Conservation (phyloP, 2,113 vertebrate genomes). For the Narcine bancroftii region DNA sequence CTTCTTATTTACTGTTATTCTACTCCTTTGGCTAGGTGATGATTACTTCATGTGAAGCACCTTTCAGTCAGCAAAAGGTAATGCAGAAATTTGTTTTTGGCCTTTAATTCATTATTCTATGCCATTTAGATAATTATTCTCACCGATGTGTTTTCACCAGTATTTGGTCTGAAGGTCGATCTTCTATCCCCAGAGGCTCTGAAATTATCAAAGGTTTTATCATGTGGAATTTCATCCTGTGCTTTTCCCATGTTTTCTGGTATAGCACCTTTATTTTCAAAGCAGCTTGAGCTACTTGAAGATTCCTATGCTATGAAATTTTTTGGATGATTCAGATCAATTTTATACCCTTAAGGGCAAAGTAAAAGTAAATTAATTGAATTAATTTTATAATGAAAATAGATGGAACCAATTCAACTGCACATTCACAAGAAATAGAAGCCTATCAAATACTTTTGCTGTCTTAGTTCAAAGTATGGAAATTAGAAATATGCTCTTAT, state of each 20-base stretch:
- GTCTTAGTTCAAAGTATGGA: background rate
- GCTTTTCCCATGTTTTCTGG: background rate
- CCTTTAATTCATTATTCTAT: background rate
- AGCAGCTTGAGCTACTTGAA: background rate
- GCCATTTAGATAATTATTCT: background rate
- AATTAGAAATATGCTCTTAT: background rate
- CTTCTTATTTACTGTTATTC: background rate
- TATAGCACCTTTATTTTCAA: background rate
- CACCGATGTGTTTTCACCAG: background rate
- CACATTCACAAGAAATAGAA: background rate
- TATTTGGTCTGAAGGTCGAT: background rate
- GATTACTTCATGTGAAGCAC: background rate
- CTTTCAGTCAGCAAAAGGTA: background rate
- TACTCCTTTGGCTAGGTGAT: background rate
- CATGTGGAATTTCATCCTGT: background rate
- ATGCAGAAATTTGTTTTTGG: background rate
- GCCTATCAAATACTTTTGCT: background rate
- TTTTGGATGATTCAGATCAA: background rate
- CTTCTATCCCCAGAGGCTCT: background rate
- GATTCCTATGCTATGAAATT: background rate
- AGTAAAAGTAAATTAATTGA: background rate
- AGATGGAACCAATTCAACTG: background rate
- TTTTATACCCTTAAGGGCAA: background rate
- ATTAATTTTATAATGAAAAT: background rate
- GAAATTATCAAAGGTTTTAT: too few species aligned